phyloP scores from a whole-genome alignment of 2,888 invertebrate species.

The Cryptosula pallasiana region DNA sequence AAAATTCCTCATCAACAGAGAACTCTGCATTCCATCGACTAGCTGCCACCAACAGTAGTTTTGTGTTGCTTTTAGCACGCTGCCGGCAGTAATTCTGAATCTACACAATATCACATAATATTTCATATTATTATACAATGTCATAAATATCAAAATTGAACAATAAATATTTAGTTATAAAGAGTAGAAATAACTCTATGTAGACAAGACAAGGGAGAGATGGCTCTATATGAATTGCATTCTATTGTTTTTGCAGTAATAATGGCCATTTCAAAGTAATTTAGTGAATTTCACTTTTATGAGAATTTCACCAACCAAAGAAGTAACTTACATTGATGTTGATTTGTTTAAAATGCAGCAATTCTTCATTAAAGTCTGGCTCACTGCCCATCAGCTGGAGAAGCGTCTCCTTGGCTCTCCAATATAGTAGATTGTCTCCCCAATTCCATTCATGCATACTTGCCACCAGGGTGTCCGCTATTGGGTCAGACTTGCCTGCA shows the following conservation, averaged over 20 bases:
- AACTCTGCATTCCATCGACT: constrained; percentile 3
- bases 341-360: constrained; percentile 2
- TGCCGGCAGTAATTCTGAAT: neutral
- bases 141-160: too few relatives aligned
- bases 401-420: constrained; percentile 6
- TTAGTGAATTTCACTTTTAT: too few relatives aligned
- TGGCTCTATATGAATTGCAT: too few relatives aligned
- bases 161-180: too few relatives aligned
- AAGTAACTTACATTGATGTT: neutral
- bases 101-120: too few relatives aligned
- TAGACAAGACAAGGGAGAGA: too few relatives aligned
- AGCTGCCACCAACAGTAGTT: neutral
- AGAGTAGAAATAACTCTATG: too few relatives aligned
- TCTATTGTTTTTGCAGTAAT: too few relatives aligned
- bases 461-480: neutral
- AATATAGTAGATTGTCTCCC: constrained; percentile 17
- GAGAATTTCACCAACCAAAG: too few relatives aligned
- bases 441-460: neutral
- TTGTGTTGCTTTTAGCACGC: neutral
- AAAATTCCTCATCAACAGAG: neutral
- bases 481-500: neutral
- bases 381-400: neutral
- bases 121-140: too few relatives aligned
- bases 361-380: neutral
- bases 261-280: too few relatives aligned